These are phyloP conservation scores for Plutomurus gul DNA, from an alignment of 1,140 invertebrate genomes.

Conservation along the genomic window DNA sequence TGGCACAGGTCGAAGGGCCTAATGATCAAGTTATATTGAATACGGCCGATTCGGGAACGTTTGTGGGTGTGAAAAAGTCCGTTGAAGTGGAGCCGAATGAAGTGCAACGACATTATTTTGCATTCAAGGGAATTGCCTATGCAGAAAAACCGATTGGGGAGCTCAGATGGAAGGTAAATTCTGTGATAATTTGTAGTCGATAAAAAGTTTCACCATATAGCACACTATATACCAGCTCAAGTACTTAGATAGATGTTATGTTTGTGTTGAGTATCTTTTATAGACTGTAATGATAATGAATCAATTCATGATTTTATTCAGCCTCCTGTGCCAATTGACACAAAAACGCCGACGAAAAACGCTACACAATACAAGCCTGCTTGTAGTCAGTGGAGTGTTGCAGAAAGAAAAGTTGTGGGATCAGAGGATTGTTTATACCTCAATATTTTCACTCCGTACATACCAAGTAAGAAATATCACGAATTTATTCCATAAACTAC, in stretches of 20 bases:
- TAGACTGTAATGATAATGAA: background rate
- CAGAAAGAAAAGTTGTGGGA: background rate
- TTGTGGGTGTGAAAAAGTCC: constrained; percentile 8
- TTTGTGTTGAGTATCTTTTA: background rate
- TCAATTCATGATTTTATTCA: background rate
- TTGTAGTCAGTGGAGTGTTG: constrained; percentile 36
- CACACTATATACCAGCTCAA: background rate
- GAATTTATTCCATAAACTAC: too few species aligned
- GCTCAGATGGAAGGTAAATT: constrained; percentile 21
- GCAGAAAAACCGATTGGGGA: constrained; percentile 4
- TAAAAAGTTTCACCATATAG: too few species aligned
- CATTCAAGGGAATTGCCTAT: constrained; percentile 42
- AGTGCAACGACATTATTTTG: constrained; percentile 5
- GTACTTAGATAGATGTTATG: background rate
- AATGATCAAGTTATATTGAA: constrained; percentile 19
- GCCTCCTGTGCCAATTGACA: constrained; percentile 28
- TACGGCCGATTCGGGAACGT: background rate
- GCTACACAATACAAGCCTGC: background rate
- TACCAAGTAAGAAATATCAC: background rate
- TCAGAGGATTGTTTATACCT: constrained; percentile 39
- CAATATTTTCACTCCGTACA: constrained; percentile 28
- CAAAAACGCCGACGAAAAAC: background rate
- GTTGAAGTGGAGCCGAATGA: constrained; percentile 30
- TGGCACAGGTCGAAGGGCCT: background rate
- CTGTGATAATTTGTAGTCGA: background rate